phyloP scores from a whole-genome alignment of 2,888 invertebrate species.

The Lottia gigantea region DNA sequence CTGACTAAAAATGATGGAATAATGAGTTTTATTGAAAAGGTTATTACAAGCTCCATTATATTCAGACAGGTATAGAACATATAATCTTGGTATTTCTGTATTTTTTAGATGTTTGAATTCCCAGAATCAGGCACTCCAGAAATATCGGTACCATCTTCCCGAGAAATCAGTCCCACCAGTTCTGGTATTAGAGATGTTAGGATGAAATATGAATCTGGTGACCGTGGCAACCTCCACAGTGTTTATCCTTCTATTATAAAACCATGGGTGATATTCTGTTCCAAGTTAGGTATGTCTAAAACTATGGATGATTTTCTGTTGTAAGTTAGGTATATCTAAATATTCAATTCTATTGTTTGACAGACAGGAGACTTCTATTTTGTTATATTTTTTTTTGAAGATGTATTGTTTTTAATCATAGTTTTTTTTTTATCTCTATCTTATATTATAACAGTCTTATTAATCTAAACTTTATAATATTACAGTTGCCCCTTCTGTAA shows the following conservation, averaged over 20 bases:
- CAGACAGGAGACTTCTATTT: too few relatives aligned
- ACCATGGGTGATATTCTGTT: slow-evolving; percentile 75
- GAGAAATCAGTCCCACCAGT: slow-evolving; percentile 15
- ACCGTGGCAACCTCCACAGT: slow-evolving; percentile 72
- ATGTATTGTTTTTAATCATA: too few relatives aligned
- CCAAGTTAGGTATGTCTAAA: slow-evolving; percentile 47
- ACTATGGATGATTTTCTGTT: too few relatives aligned
- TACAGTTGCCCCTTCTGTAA: slow-evolving; percentile 73
- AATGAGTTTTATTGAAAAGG: too few relatives aligned
- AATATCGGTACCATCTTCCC: slow-evolving; percentile 21
- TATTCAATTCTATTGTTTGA: too few relatives aligned
- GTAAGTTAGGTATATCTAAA: too few relatives aligned
- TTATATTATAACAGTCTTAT: neutral
- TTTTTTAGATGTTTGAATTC: slow-evolving; percentile 37
- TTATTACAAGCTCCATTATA: too few relatives aligned
- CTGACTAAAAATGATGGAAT: too few relatives aligned
- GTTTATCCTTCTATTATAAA: slow-evolving; percentile 72
- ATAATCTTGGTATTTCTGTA: neutral
- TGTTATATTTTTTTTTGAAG: too few relatives aligned
- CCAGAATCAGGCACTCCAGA: slow-evolving; percentile 25
- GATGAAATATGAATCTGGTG: slow-evolving; percentile 70
- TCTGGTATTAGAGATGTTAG: slow-evolving; percentile 25
- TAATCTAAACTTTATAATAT: neutral
- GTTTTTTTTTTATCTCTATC: too few relatives aligned
- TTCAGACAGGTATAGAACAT: neutral